A percentile compares a stretch with the other conserved stretches of the same genome.
Conservation (phyloP, 30 jellyfish, hydroid and myxozoan species). For the Mastigias papua region DNA sequence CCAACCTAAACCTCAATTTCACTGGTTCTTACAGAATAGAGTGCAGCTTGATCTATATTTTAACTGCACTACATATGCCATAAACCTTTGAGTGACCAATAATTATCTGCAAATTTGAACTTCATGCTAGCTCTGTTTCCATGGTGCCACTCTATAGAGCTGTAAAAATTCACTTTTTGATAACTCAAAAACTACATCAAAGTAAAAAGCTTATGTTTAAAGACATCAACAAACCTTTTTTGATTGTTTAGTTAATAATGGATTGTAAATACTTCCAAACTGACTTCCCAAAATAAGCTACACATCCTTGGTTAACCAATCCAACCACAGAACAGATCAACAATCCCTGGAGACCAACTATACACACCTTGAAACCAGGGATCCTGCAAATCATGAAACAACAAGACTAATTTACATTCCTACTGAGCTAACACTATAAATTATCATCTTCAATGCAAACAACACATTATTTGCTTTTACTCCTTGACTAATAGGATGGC, state of each 20-base stretch:
- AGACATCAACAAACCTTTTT: not conserved
- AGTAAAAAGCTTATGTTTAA: not conserved
- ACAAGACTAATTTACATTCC: not conserved
- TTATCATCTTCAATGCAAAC: not conserved
- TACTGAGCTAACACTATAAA: too few relatives aligned
- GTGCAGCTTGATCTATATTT: too few relatives aligned
- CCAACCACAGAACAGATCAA: slow-evolving; percentile 72
- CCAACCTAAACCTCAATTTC: too few relatives aligned
- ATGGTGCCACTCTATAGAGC: too few relatives aligned
- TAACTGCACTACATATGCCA: too few relatives aligned
- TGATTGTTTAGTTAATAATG: not conserved
- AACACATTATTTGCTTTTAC: not conserved
- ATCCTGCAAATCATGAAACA: slow-evolving; percentile 47
- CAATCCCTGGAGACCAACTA: slow-evolving; percentile 74
- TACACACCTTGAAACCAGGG: slow-evolving; percentile 72
- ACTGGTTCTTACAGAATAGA: too few relatives aligned
- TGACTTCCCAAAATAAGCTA: slow-evolving; percentile 53
- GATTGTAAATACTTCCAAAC: slow-evolving; percentile 31
- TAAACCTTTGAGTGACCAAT: too few relatives aligned
- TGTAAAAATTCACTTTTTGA: too few relatives aligned
- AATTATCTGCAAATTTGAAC: too few relatives aligned
- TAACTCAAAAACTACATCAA: too few relatives aligned
- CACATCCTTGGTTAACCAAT: slow-evolving; percentile 54
- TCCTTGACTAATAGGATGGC: too few relatives aligned
- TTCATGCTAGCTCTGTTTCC: too few relatives aligned